Evolutionary conservation across 37 sponge, comb jelly and placozoan species (phyloP).

Genomic region (Ephydatia muelleri): DNA sequence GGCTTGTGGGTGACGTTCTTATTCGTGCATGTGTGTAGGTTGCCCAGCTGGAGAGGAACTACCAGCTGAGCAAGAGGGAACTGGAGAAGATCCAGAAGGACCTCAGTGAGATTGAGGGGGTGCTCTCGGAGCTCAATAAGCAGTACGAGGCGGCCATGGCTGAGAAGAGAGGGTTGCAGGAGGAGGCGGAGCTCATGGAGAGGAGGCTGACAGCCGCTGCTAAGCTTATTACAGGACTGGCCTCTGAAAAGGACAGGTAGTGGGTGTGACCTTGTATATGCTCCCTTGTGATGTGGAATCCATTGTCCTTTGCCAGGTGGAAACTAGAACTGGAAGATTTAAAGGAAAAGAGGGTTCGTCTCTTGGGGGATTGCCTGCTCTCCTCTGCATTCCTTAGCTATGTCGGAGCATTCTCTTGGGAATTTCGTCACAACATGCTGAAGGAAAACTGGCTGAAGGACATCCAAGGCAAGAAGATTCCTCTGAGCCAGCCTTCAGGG

Average conservation of each 20-base stretch:
- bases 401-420: conserved; percentile 97
- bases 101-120: conserved; percentile 74
- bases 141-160: conserved; percentile 93
- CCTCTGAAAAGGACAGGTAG: conserved; percentile 90
- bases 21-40: conserved; percentile 48
- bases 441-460: conserved; percentile 86
- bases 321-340: conserved; percentile 87
- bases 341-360: conserved; percentile 74
- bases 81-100: conserved; percentile 94
- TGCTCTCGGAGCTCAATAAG: conserved; percentile 74
- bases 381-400: conserved; percentile 96
- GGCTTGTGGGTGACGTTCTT: not conserved
- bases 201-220: conserved; percentile 93
- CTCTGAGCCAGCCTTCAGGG: conserved; percentile 94
- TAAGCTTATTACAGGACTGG: conserved; percentile 95
- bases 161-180: conserved; percentile 91
- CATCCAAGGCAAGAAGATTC: conserved; percentile 70
- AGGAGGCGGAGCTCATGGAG: conserved; percentile 98
- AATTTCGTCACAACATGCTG: conserved; percentile 88
- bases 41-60: conserved; percentile 92
- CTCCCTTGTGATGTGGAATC: not conserved
- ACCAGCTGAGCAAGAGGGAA: conserved; percentile 93
- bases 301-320: conserved; percentile 68
- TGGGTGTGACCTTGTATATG: not conserved
- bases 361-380: conserved; percentile 96